Percentiles rank a stretch among this genome's conserved stretches.
These are phyloP conservation scores for Otis tarda DNA, from an alignment of 2,113 vertebrate genomes.

Conservation along the genomic window DNA sequence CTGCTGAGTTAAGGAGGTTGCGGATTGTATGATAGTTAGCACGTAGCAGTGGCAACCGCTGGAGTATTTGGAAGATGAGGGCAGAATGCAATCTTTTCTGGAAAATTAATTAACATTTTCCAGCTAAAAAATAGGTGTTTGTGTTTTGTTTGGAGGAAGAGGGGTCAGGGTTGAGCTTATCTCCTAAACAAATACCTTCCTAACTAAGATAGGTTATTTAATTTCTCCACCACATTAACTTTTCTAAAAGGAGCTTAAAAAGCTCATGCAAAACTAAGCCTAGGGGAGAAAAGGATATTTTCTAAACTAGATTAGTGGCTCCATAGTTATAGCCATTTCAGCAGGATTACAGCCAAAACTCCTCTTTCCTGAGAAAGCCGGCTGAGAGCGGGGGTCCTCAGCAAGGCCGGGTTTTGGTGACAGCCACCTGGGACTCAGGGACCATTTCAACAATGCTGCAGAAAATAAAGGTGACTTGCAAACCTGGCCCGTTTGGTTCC, in stretches of 20 bases:
- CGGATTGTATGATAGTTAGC: not conserved
- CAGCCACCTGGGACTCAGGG: not conserved
- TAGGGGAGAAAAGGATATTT: constrained; percentile 9
- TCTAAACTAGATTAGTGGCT: constrained; percentile 22
- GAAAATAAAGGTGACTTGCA: constrained; percentile 28
- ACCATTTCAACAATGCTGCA: not conserved
- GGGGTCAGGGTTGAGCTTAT: constrained; percentile 44
- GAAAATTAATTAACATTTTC: constrained; percentile 59
- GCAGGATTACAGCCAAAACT: not conserved
- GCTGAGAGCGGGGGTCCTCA: not conserved
- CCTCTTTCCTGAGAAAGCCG: not conserved
- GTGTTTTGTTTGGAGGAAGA: constrained; percentile 37
- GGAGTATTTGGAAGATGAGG: not conserved
- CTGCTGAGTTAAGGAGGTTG: not conserved
- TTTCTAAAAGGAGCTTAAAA: constrained; percentile 55
- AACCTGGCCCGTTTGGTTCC: not conserved
- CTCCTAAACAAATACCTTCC: constrained; percentile 57
- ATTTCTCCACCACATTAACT: constrained; percentile 45
- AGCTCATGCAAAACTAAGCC: constrained; percentile 22
- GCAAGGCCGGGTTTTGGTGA: not conserved
- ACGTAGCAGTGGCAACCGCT: not conserved
- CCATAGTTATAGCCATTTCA: not conserved
- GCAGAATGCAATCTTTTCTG: constrained; percentile 12
- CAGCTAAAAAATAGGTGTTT: constrained; percentile 40
- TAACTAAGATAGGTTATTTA: constrained; percentile 32